Evolutionary conservation across 2,113 vertebrate genomes (phyloP), one percentile per base, ranked within the genome.

Genomic region (Corvus cornix): DNA sequence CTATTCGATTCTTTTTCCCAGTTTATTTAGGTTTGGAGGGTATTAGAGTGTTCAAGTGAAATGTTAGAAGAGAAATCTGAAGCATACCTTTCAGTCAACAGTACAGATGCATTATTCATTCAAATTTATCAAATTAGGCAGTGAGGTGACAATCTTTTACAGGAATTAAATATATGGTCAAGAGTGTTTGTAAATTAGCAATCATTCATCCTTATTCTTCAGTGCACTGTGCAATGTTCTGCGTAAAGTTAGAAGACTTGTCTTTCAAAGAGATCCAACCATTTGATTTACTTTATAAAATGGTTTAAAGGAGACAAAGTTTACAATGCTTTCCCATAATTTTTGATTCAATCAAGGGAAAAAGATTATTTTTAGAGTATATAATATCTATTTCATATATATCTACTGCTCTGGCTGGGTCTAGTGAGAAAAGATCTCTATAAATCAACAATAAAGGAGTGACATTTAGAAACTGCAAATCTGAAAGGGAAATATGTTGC

Each of bases 391-490:
- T 87, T 89, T 94, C 28, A 37, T 83, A 37, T 72, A 73, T 73
- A 76, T 70, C 27, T 90, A 74, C 70, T 89, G 52, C 51, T 93
- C 43, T 68, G 83, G 39, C 90, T 80, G 41, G 24, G 51, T 86
- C 66, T 90, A 70, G 51, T 7, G 12, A 93, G 58, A 78, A 91
- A 93, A 87, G 31, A 39, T 53, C 19, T 87, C 30, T 69, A 63
- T 95, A 95, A 96, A 96, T 92, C 95, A 91, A 67, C 78, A 95
- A 43, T 75, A 72, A 68, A 89, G 63, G 31, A 87, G 16, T 94
- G 95, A 88, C 95, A 95, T 96, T 96, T 95, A 93, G 83, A 94
- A 93, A 90, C 72, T 63, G 72, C 43, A 81, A 92, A 84, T 91
- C 64, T 93, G 64, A 96, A 91, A 91, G 67, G 96, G 43, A 96